Conservation (phyloP, 2,113 vertebrate species). For the Ceyx margarethae region DNA sequence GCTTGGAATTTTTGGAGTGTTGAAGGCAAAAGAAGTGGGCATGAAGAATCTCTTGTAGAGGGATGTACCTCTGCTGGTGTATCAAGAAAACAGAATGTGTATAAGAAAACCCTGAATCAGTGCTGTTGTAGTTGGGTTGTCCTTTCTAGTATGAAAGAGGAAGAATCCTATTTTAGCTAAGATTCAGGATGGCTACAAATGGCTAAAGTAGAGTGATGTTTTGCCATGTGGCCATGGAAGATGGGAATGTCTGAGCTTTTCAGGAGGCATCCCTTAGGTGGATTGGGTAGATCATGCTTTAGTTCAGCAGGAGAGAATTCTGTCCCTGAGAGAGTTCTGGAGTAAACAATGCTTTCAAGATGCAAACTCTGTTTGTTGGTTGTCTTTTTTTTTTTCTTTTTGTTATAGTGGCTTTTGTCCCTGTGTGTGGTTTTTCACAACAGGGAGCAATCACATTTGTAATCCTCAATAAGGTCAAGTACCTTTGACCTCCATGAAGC, state of each 20-base stretch:
- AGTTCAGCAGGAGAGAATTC: background rate
- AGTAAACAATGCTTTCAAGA: background rate
- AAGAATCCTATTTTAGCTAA: background rate
- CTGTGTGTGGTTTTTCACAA: background rate
- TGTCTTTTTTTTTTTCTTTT: background rate
- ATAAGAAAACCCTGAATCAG: background rate
- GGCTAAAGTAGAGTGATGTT: background rate
- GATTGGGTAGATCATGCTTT: background rate
- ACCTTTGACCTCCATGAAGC: background rate
- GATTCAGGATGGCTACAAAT: background rate
- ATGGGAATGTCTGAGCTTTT: background rate
- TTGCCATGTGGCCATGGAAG: background rate
- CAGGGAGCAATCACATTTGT: background rate
- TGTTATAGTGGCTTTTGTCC: background rate
- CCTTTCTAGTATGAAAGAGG: background rate
- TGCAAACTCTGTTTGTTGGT: background rate
- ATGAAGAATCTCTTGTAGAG: background rate
- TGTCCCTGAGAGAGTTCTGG: background rate
- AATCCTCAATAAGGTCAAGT: conserved; percentile 7
- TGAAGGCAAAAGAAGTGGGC: background rate
- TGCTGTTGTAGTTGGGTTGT: fast-evolving
- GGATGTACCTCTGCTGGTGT: background rate
- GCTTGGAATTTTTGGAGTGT: fast-evolving
- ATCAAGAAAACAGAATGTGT: background rate
- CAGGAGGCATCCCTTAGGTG: background rate